These are phyloP conservation scores for Tyria jacobaeae DNA, from an alignment of 2,888 invertebrate genomes.

Conservation along the genomic window DNA sequence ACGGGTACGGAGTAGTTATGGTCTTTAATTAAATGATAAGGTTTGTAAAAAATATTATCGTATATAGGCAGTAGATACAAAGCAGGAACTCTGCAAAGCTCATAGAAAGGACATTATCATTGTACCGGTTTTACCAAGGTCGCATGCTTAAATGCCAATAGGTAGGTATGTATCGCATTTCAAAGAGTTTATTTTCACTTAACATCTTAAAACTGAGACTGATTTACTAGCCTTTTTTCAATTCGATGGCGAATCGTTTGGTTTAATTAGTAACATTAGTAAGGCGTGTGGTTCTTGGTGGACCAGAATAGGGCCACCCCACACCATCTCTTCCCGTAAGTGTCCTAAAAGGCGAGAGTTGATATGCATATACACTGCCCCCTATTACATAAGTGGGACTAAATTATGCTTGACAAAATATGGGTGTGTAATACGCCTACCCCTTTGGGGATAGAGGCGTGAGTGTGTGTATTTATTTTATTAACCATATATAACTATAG, in stretches of 20 bases:
- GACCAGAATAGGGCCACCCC: too few relatives aligned
- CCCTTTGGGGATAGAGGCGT: too few relatives aligned
- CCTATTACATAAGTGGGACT: too few relatives aligned
- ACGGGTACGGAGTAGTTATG: not conserved
- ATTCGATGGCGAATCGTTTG: not conserved
- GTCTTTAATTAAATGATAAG: constrained; percentile 12
- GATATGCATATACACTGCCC: too few relatives aligned
- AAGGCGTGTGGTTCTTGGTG: too few relatives aligned
- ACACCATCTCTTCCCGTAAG: too few relatives aligned
- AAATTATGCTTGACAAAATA: too few relatives aligned
- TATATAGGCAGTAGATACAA: constrained; percentile 32
- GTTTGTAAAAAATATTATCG: constrained; percentile 21
- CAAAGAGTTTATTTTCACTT: constrained; percentile 25
- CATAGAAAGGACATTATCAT: constrained; percentile 66
- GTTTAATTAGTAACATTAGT: not conserved
- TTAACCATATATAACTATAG: too few relatives aligned
- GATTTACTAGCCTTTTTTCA: not conserved
- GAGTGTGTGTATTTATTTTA: too few relatives aligned
- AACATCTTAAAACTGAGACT: constrained; percentile 15
- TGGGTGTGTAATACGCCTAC: too few relatives aligned
- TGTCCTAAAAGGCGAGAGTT: too few relatives aligned
- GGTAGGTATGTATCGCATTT: constrained; percentile 56
- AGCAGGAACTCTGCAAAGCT: constrained; percentile 61
- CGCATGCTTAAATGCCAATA: constrained; percentile 55
- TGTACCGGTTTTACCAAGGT: constrained; percentile 65